A percentile compares a stretch with the other conserved stretches of the same genome.
These are phyloP conservation scores for Ylistrum balloti DNA, from an alignment of 1,140 invertebrate genomes.

Conservation along the genomic window DNA sequence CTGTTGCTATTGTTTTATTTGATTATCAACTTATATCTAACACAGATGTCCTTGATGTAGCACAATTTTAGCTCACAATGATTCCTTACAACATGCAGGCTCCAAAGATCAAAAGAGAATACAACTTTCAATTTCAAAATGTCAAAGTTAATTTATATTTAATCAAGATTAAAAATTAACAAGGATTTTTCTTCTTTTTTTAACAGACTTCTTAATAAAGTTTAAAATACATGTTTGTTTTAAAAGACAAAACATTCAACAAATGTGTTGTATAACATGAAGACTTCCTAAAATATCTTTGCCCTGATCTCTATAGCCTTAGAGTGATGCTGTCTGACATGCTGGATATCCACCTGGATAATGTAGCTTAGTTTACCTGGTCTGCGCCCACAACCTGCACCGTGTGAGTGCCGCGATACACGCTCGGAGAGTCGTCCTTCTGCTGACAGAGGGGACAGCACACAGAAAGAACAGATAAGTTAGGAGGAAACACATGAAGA, in stretches of 20 bases:
- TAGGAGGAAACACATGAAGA: neutral
- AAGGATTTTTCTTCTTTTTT: neutral
- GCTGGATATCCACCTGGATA: neutral
- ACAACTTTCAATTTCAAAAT: neutral
- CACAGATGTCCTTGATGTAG: too few species aligned
- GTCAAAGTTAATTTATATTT: neutral
- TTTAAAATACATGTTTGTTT: neutral
- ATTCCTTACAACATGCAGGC: neutral
- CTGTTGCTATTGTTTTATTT: neutral
- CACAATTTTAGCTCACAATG: too few species aligned
- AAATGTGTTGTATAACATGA: neutral
- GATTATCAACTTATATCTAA: too few species aligned
- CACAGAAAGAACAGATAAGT: conserved; percentile 1
- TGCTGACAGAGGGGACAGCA: conserved; percentile 12
- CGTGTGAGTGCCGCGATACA: neutral
- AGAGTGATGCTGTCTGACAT: neutral
- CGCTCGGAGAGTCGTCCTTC: neutral
- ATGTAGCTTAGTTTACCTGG: neutral
- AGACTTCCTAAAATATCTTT: neutral
- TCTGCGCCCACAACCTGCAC: neutral
- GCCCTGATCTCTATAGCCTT: neutral
- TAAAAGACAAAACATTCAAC: neutral
- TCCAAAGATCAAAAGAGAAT: neutral
- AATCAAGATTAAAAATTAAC: neutral
- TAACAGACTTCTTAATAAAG: neutral